These are phyloP conservation scores for Calypte anna DNA, from an alignment of 2,113 vertebrate genomes.

Conservation along the genomic window DNA sequence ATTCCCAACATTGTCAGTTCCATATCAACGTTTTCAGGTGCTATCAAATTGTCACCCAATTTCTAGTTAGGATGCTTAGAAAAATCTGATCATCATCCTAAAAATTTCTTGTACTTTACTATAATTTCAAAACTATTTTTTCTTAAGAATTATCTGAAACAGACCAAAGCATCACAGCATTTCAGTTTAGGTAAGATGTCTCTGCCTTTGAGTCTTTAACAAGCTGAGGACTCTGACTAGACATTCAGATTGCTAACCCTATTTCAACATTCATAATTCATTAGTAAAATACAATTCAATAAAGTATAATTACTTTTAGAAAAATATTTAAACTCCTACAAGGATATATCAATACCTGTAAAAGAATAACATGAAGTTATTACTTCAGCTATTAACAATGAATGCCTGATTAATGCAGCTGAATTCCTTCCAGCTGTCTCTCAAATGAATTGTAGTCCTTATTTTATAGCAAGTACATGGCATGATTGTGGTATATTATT, in stretches of 20 bases:
- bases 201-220: neutral
- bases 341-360: neutral
- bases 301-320: neutral
- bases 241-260: neutral
- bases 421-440: neutral
- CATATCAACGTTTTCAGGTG: neutral
- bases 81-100: neutral
- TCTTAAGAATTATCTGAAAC: neutral
- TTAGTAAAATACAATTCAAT: neutral
- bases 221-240: neutral
- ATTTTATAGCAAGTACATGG: neutral
- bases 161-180: neutral
- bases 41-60: neutral
- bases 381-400: neutral
- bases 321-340: neutral
- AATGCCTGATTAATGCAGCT: neutral
- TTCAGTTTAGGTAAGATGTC: neutral
- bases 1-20: neutral
- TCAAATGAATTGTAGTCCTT: neutral
- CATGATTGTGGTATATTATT: neutral
- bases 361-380: neutral
- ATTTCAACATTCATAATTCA: neutral
- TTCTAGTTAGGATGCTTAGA: neutral
- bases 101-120: neutral
- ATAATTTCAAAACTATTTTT: neutral